phyloP scores from a whole-genome alignment of 2,113 vertebrate genomes.

The Colistium nudipinnis region DNA sequence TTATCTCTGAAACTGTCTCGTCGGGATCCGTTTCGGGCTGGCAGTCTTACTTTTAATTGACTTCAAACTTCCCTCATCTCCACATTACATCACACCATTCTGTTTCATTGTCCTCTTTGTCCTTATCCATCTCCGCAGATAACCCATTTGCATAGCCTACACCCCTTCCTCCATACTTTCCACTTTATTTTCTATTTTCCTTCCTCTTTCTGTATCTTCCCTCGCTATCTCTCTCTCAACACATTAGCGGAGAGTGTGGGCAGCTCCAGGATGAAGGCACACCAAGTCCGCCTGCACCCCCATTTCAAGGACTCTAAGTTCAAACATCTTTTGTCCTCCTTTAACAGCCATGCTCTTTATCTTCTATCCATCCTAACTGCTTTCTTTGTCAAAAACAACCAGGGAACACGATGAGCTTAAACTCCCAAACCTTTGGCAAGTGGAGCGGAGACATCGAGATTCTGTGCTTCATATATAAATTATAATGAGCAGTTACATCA shows the following conservation, averaged over 20 bases:
- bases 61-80: constrained; percentile 21
- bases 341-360: no score
- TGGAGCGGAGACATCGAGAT: neutral
- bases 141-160: no score
- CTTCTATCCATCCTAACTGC: no score
- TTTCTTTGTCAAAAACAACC: no score
- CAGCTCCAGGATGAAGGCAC: neutral
- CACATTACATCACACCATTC: constrained; percentile 42
- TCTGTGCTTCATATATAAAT: constrained; percentile 17
- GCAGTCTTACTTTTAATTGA: constrained; percentile 23
- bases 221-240: neutral
- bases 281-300: neutral
- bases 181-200: neutral
- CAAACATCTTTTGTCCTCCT: no score
- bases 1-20: neutral
- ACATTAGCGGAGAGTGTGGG: constrained; percentile 41
- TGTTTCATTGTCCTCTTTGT: constrained; percentile 51
- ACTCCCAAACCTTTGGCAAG: no score
- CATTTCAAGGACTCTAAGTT: no score
- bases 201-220: neutral
- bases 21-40: neutral
- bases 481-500: constrained; percentile 40
- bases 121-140: neutral
- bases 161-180: neutral
- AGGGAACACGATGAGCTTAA: no score